phyloP scores from a whole-genome alignment of 2,797 vertebrate species.

The Channa striata region DNA sequence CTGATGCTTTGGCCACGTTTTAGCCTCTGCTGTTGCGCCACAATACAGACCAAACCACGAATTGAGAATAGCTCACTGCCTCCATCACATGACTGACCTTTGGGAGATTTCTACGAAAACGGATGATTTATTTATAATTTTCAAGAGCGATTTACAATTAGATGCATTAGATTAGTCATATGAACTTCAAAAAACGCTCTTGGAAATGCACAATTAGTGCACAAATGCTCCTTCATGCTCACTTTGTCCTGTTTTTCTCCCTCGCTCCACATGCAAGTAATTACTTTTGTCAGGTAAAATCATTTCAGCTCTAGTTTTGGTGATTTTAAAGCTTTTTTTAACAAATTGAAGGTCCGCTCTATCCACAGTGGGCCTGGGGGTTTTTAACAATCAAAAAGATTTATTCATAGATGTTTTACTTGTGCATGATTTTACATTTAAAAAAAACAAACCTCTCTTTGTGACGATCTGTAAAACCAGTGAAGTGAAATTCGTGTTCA shows the following conservation, averaged over 20 bases:
- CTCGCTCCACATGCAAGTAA: constrained; percentile 21
- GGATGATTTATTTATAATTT: constrained; percentile 40
- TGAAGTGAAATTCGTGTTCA: constrained; percentile 16
- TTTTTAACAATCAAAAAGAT: constrained; percentile 7
- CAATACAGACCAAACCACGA: constrained; percentile 16
- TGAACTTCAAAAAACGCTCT: constrained; percentile 25
- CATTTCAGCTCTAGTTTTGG: neutral
- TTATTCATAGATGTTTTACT: constrained; percentile 13
- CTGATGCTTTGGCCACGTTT: constrained; percentile 48
- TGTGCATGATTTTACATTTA: constrained; percentile 15
- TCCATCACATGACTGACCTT: constrained; percentile 46
- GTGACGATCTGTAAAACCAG: constrained; percentile 6
- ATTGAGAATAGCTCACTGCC: constrained; percentile 28
- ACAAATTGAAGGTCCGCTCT: neutral
- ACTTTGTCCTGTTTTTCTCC: constrained; percentile 25
- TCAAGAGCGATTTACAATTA: constrained; percentile 34
- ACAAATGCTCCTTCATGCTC: constrained; percentile 40
- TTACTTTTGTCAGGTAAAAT: constrained; percentile 26
- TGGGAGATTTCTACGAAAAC: neutral
- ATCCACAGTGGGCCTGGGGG: neutral
- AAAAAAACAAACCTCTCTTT: constrained; percentile 1
- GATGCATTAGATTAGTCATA: constrained; percentile 22
- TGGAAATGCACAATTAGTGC: neutral
- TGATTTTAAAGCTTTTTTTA: constrained; percentile 8
- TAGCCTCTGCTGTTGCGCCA: constrained; percentile 38